These are phyloP conservation scores for Aelia acuminata DNA, from an alignment of 2,888 invertebrate species.

Conservation along the genomic window DNA sequence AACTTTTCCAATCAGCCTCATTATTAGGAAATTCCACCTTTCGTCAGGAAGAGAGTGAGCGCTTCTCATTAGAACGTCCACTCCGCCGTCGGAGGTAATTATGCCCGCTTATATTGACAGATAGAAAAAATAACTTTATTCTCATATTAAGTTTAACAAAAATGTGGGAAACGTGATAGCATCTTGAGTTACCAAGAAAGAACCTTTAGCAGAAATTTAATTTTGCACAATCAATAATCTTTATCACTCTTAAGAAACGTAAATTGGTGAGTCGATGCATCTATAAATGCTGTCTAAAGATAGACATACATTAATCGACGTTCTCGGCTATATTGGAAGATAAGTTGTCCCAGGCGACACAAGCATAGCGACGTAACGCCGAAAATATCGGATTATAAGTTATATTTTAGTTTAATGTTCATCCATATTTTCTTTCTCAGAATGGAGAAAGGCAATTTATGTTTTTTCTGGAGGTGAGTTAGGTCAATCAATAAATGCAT, in stretches of 20 bases:
- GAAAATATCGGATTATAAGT: neutral
- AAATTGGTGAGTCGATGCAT: neutral
- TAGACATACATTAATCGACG: too few species aligned
- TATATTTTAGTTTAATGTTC: neutral
- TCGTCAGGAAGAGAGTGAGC: neutral
- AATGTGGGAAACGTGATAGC: too few species aligned
- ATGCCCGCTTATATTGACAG: too few species aligned
- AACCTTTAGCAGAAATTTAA: too few species aligned
- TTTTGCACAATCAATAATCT: neutral
- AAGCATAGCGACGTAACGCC: neutral
- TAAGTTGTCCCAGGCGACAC: neutral
- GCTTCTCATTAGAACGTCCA: neutral
- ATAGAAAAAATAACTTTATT: too few species aligned
- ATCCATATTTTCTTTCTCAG: too few species aligned
- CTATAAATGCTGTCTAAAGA: neutral
- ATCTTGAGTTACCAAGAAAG: too few species aligned
- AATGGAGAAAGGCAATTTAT: too few species aligned
- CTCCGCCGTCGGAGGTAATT: neutral
- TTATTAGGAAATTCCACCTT: neutral
- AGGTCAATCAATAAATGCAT: too few species aligned
- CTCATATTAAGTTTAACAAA: too few species aligned
- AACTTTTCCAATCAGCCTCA: slow-evolving; percentile 20
- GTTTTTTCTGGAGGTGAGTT: too few species aligned
- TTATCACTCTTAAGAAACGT: neutral
- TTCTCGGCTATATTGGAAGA: neutral